Evolutionary conservation across 2,113 vertebrate genomes (phyloP).

Genomic region (Poeciliopsis retropinna): DNA sequence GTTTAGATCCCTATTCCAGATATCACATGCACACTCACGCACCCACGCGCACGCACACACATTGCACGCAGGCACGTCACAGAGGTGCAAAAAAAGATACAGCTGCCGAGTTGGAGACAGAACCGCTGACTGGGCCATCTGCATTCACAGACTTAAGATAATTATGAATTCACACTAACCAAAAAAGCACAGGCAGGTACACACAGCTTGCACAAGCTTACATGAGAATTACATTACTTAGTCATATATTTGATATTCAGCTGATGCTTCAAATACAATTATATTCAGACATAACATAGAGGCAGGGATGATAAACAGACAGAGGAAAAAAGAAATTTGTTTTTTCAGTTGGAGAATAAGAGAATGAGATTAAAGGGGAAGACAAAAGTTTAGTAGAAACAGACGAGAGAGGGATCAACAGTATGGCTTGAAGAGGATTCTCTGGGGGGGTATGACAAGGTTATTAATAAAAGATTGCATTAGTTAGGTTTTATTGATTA

Average conservation of each 20-base stretch:
- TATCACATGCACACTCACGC: conserved; percentile 44
- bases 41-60: conserved; percentile 38
- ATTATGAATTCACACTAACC: conserved; percentile 65
- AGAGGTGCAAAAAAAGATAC: conserved; percentile 78
- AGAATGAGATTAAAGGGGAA: conserved; percentile 9
- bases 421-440: not conserved
- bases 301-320: conserved; percentile 14
- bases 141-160: conserved; percentile 74
- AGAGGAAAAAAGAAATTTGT: conserved; percentile 23
- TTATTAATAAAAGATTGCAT: too few species aligned
- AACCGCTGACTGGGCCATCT: conserved; percentile 78
- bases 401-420: not conserved
- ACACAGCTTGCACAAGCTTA: conserved; percentile 33
- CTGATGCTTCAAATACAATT: conserved; percentile 36
- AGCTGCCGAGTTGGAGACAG: conserved; percentile 73
- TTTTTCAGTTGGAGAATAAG: conserved; percentile 3
- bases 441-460: not conserved
- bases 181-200: conserved; percentile 44
- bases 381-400: conserved; percentile 8
- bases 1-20: conserved; percentile 79
- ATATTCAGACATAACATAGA: conserved; percentile 16
- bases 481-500: too few species aligned
- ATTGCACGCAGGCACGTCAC: conserved; percentile 64
- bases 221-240: conserved; percentile 52
- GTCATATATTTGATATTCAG: conserved; percentile 53